phyloP scores from a whole-genome alignment of 2,797 vertebrate genomes.

The Miichthys miiuy region DNA sequence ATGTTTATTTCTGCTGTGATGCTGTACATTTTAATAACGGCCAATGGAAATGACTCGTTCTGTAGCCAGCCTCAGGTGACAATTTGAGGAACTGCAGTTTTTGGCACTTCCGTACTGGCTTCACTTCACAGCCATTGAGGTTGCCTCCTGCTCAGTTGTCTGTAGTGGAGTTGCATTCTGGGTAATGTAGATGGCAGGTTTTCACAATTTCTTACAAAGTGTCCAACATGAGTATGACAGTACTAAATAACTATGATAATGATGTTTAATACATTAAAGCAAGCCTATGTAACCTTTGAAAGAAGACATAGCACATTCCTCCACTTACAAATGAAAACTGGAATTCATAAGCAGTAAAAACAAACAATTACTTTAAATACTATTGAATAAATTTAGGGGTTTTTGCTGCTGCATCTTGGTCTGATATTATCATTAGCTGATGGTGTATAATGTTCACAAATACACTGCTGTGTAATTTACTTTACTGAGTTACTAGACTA shows the following conservation, averaged over 20 bases:
- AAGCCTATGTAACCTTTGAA: not conserved
- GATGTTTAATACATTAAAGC: not conserved
- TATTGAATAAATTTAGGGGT: not conserved
- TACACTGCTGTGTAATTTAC: not conserved
- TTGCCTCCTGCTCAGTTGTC: too few relatives aligned
- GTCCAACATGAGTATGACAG: not conserved
- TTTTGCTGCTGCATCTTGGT: not conserved
- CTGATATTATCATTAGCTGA: not conserved
- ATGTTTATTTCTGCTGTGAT: too few relatives aligned
- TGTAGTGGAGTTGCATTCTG: too few relatives aligned
- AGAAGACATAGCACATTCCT: not conserved
- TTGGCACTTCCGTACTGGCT: too few relatives aligned
- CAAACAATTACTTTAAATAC: not conserved
- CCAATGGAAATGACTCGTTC: too few relatives aligned
- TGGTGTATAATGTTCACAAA: not conserved
- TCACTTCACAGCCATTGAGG: too few relatives aligned
- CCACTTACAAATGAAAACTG: not conserved
- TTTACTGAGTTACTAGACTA: not conserved
- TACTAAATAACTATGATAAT: too few relatives aligned
- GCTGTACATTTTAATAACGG: too few relatives aligned
- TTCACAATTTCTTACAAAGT: not conserved
- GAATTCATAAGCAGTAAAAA: too few relatives aligned
- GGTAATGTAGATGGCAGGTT: too few relatives aligned
- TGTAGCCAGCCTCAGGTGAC: too few relatives aligned
- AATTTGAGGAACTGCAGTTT: too few relatives aligned